These are phyloP conservation scores for Germaria angustata DNA, from an alignment of 2,888 invertebrate species.

Conservation along the genomic window DNA sequence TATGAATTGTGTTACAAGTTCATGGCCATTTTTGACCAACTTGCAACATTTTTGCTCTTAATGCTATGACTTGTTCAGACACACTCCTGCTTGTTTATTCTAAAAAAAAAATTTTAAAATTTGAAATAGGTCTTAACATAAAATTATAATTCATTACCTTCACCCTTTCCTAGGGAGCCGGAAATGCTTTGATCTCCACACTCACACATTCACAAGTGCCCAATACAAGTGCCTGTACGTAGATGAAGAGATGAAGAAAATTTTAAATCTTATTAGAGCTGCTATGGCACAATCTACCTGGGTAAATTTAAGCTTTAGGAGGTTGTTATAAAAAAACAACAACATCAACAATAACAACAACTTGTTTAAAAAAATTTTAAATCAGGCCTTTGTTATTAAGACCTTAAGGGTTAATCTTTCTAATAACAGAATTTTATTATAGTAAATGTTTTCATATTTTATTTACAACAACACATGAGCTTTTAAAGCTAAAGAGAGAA, in stretches of 20 bases:
- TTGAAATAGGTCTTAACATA: background rate
- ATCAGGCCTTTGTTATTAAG: background rate
- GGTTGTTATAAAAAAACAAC: background rate
- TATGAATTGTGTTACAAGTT: slow-evolving; percentile 4
- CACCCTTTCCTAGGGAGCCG: background rate
- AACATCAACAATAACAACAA: background rate
- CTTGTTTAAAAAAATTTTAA: too few relatives aligned
- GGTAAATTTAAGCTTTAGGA: slow-evolving; percentile 13
- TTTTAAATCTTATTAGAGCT: slow-evolving; percentile 2
- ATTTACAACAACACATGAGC: too few relatives aligned
- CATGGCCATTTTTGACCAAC: slow-evolving; percentile 22
- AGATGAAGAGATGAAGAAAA: background rate
- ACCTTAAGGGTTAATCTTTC: slow-evolving; percentile 29
- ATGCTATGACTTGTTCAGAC: background rate
- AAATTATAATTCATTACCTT: slow-evolving; percentile 38
- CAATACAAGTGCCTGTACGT: background rate
- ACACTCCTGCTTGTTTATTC: background rate
- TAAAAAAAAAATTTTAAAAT: background rate
- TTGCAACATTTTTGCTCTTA: background rate
- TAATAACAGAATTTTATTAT: background rate
- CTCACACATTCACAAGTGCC: background rate
- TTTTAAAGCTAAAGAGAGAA: too few relatives aligned
- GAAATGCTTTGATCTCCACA: background rate
- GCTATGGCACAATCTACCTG: background rate
- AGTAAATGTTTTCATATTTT: too few relatives aligned